Conservation (phyloP, 2,797 vertebrate genomes). For the Propithecus perrieri region DNA sequence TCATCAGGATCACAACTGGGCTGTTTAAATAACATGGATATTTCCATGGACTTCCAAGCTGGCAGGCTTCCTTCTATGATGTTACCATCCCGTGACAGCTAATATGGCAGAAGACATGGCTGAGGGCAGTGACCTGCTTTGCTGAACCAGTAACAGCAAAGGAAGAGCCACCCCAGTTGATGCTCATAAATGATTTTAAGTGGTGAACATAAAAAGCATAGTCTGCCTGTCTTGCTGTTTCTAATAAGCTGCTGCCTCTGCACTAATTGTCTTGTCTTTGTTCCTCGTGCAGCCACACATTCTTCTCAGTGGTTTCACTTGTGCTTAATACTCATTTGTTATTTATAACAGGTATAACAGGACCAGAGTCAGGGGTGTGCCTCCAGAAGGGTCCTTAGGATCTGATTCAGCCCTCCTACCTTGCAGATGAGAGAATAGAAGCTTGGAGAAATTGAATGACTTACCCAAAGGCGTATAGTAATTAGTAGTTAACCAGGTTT, state of each 20-base stretch:
- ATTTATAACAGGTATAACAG: not conserved
- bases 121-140: constrained; percentile 28
- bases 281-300: not conserved
- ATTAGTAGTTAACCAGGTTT: not conserved
- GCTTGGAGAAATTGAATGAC: not conserved
- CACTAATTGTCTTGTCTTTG: not conserved
- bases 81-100: not conserved
- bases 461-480: not conserved
- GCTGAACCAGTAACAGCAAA: constrained; percentile 23
- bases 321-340: not conserved
- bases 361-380: not conserved
- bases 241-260: not conserved
- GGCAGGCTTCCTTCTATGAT: not conserved
- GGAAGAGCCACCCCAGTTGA: not conserved
- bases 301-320: not conserved
- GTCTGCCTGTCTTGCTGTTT: not conserved
- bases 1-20: not conserved
- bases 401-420: not conserved
- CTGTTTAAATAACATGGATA: not conserved
- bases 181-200: constrained; percentile 55
- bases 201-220: constrained; percentile 28
- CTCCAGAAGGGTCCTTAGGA: not conserved
- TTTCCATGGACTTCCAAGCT: not conserved
- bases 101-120: not conserved
- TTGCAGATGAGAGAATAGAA: not conserved